Conservation (phyloP, 1,140 invertebrate species). For the Drosophila tsacasi region DNA sequence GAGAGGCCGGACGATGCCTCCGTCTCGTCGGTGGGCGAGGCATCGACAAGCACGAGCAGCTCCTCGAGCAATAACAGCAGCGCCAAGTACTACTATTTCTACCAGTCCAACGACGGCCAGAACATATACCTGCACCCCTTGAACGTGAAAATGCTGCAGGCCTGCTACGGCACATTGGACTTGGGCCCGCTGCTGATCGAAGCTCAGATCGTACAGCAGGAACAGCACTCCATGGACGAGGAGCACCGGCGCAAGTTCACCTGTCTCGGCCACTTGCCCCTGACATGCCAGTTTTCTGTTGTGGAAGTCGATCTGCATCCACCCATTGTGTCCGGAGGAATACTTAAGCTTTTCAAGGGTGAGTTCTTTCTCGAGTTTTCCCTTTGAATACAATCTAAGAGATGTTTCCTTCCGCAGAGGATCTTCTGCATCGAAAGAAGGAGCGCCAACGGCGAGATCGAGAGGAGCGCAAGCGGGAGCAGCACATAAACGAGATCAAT, state of each 20-base stretch:
- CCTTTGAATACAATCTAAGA: not conserved
- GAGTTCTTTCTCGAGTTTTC: constrained; percentile 12
- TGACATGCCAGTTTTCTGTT: constrained; percentile 95
- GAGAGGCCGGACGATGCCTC: constrained; percentile 63
- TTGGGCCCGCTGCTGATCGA: constrained; percentile 90
- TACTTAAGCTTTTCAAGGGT: constrained; percentile 90
- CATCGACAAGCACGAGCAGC: constrained; percentile 45
- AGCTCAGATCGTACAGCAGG: constrained; percentile 93
- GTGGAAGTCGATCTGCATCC: constrained; percentile 93
- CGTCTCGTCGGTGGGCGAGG: constrained; percentile 53
- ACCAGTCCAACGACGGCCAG: constrained; percentile 96
- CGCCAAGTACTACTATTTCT: constrained; percentile 92
- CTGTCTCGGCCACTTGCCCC: constrained; percentile 94
- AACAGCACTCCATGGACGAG: constrained; percentile 93
- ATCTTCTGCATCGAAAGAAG: constrained; percentile 88
- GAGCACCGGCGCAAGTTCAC: constrained; percentile 91
- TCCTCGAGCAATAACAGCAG: constrained; percentile 55
- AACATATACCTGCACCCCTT: constrained; percentile 96
- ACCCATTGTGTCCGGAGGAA: constrained; percentile 89
- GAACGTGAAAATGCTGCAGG: constrained; percentile 95
- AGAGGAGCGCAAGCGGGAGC: constrained; percentile 90
- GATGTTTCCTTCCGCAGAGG: constrained; percentile 84
- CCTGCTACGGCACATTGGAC: constrained; percentile 93
- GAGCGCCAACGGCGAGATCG: constrained; percentile 88
- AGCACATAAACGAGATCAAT: constrained; percentile 90